A percentile compares a stretch with the other conserved stretches of the same genome.
Evolutionary conservation across 2,797 vertebrate species (phyloP).

Genomic region (Karalla daura): DNA sequence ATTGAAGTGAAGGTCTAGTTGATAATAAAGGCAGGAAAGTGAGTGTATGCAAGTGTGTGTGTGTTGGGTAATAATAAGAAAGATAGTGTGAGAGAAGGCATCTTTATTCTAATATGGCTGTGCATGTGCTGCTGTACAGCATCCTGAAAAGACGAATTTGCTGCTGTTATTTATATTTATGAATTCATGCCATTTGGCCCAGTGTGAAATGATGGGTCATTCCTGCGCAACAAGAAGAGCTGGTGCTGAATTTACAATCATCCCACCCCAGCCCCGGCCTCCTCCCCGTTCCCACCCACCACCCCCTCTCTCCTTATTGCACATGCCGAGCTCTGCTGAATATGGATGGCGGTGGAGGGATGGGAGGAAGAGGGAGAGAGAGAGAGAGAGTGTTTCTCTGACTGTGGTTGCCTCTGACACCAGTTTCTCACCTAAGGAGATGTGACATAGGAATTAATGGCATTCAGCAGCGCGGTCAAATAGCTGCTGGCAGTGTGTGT

Average conservation of each 20-base stretch:
- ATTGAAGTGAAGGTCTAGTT: constrained; percentile 39
- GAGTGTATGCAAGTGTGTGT: too few relatives aligned
- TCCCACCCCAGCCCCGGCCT: constrained; percentile 37
- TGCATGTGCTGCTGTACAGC: constrained; percentile 67
- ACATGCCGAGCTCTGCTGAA: constrained; percentile 82
- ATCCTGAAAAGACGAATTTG: constrained; percentile 80
- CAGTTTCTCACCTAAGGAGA: constrained; percentile 78
- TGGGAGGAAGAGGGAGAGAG: constrained; percentile 38
- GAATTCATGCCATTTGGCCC: constrained; percentile 88
- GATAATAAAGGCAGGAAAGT: constrained; percentile 55
- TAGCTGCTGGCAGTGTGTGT: constrained; percentile 59
- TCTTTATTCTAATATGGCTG: constrained; percentile 78
- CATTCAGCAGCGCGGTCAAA: constrained; percentile 69
- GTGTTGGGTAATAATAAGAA: constrained; percentile 58
- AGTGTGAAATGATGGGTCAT: constrained; percentile 89
- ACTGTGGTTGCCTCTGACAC: constrained; percentile 81
- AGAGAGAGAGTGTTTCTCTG: constrained; percentile 43
- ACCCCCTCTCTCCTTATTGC: constrained; percentile 65
- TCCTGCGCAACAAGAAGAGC: constrained; percentile 85
- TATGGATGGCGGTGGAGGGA: constrained; percentile 77
- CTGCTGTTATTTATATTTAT: constrained; percentile 89
- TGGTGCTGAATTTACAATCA: constrained; percentile 88
- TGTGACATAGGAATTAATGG: constrained; percentile 71
- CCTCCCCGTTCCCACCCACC: constrained; percentile 27
- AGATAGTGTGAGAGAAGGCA: constrained; percentile 63